Evolutionary conservation across 2,797 vertebrate species (phyloP).

Genomic region (Percopsis omiscomaycus): DNA sequence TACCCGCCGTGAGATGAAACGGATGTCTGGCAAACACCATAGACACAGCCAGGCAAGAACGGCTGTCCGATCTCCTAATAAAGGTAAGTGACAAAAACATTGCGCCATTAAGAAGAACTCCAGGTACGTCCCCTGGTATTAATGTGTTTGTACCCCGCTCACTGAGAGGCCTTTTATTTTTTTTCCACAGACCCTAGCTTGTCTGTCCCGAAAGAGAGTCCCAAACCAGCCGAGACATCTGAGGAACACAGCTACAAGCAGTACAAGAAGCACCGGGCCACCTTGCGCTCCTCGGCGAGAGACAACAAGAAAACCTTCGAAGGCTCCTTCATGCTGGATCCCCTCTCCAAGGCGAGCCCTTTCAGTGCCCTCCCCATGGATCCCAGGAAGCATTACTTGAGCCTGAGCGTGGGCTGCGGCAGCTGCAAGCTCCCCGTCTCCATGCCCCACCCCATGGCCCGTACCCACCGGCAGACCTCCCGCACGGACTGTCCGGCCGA

Average conservation of each 20-base stretch:
- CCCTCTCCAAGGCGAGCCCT: constrained; percentile 84
- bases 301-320: constrained; percentile 94
- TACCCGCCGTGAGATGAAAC: constrained; percentile 91
- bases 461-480: constrained; percentile 94
- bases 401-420: constrained; percentile 95
- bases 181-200: constrained; percentile 48
- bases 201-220: constrained; percentile 75
- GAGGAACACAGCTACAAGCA: constrained; percentile 91
- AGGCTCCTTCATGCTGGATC: constrained; percentile 92
- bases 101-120: too few relatives aligned
- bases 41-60: constrained; percentile 77
- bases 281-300: constrained; percentile 87
- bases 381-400: constrained; percentile 97
- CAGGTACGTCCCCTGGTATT: background rate
- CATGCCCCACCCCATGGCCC: constrained; percentile 86
- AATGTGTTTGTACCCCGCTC: background rate
- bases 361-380: constrained; percentile 89
- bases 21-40: constrained; percentile 90
- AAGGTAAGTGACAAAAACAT: constrained; percentile 70
- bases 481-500: constrained; percentile 96
- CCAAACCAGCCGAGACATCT: constrained; percentile 75
- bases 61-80: constrained; percentile 76
- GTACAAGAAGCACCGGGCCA: constrained; percentile 87
- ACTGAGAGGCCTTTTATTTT: background rate
- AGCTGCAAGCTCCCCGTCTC: constrained; percentile 90